Conservation (phyloP, 1,140 invertebrate genomes). For the Tetramorium parvispinum region DNA sequence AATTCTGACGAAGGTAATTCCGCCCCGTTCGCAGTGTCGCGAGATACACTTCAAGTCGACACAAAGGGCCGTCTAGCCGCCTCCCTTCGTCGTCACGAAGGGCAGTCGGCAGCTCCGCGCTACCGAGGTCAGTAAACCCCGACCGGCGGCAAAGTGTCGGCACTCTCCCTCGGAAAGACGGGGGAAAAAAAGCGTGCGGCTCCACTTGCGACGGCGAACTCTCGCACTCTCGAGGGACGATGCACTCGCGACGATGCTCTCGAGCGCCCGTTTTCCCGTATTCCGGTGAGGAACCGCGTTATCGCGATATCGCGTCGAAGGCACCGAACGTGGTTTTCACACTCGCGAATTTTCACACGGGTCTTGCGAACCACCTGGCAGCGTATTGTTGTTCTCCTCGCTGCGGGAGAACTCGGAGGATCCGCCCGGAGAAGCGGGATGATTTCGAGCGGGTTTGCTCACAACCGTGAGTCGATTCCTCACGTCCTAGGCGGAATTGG, state of each 20-base stretch:
- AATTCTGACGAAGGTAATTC: constrained; percentile 11
- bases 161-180: neutral
- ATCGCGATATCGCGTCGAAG: neutral
- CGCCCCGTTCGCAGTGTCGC: constrained; percentile 13
- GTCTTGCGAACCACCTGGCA: neutral
- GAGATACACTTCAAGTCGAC: constrained; percentile 31
- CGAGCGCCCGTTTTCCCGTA: neutral
- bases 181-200: too few relatives aligned
- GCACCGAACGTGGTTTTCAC: neutral
- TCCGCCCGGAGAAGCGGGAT: neutral
- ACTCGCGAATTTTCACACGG: neutral
- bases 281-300: neutral
- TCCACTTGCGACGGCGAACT: neutral
- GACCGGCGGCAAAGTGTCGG: neutral
- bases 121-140: constrained; percentile 41
- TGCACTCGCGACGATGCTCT: neutral
- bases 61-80: constrained; percentile 37
- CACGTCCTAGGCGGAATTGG: constrained; percentile 22
- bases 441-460: neutral
- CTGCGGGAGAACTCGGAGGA: neutral
- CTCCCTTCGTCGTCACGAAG: constrained; percentile 26
- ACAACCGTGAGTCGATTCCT: constrained; percentile 12
- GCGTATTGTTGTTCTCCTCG: neutral
- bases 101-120: constrained; percentile 28
- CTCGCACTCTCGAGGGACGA: neutral